Conservation (phyloP, 2,888 invertebrate species). For the Agrotis puta region DNA sequence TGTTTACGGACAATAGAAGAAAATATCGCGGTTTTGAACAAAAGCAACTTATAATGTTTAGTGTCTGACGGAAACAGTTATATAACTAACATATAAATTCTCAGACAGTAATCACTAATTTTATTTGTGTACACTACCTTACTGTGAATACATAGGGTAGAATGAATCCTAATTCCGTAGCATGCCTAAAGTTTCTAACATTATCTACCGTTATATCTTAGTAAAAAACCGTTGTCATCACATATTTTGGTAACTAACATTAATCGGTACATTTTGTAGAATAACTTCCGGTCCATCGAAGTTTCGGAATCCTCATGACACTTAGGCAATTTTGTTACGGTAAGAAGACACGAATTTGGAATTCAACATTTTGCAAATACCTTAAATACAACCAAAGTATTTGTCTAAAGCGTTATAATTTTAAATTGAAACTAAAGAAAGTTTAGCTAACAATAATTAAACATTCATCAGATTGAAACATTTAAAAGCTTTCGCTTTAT, state of each 20-base stretch:
- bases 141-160: slow-evolving; percentile 31
- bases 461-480: slow-evolving; percentile 52
- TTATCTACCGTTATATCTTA: slow-evolving; percentile 20
- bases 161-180: slow-evolving; percentile 12
- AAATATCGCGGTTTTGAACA: neutral
- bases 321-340: slow-evolving; percentile 16
- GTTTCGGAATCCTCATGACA: slow-evolving; percentile 25
- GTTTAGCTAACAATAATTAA: slow-evolving; percentile 57
- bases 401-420: slow-evolving; percentile 46
- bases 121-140: slow-evolving; percentile 18
- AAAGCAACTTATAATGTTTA: neutral
- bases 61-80: slow-evolving; percentile 14
- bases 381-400: slow-evolving; percentile 48
- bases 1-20: slow-evolving; percentile 2
- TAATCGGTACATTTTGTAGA: neutral
- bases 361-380: slow-evolving; percentile 29
- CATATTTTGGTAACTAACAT: slow-evolving; percentile 1
- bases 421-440: slow-evolving; percentile 55
- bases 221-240: slow-evolving; percentile 14
- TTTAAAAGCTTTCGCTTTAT: slow-evolving; percentile 59
- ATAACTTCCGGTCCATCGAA: slow-evolving; percentile 25
- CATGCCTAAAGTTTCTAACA: slow-evolving; percentile 5
- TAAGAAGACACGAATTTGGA: slow-evolving; percentile 24
- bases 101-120: slow-evolving; percentile 31
- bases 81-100: slow-evolving; percentile 15